These are phyloP conservation scores for Xiphorhynchus elegans DNA, from an alignment of 2,113 vertebrate genomes.

Conservation along the genomic window DNA sequence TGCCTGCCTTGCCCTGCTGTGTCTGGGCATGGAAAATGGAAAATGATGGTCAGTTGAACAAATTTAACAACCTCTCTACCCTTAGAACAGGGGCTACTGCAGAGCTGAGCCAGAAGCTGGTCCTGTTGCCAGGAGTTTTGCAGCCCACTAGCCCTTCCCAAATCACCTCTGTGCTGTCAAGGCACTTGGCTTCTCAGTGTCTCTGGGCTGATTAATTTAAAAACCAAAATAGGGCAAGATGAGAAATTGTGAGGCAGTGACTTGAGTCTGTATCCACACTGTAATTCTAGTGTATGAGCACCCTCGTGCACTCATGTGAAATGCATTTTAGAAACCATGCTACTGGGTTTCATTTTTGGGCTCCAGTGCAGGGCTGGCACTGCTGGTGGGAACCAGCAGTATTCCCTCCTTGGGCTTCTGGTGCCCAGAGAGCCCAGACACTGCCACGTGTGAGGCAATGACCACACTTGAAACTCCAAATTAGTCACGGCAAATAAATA, in stretches of 20 bases:
- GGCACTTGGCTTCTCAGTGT: neutral
- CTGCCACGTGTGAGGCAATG: neutral
- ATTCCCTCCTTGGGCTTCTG: neutral
- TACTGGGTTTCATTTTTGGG: rapidly evolving
- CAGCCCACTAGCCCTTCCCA: neutral
- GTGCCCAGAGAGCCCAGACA: neutral
- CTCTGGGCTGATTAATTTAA: neutral
- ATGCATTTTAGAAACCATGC: neutral
- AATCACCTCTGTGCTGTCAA: neutral
- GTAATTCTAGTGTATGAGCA: rapidly evolving
- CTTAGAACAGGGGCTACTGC: neutral
- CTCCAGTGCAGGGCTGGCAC: neutral
- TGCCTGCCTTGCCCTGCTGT: neutral
- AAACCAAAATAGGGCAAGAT: neutral
- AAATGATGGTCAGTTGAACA: neutral
- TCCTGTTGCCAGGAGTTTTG: neutral
- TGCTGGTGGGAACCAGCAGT: rapidly evolving
- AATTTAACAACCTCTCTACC: neutral
- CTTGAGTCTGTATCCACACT: rapidly evolving
- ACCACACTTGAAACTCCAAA: neutral
- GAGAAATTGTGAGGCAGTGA: rapidly evolving
- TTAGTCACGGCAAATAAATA: neutral
- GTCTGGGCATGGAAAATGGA: neutral
- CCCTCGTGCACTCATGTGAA: neutral
- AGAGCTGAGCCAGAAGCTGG: neutral